These are phyloP conservation scores for Palythoa caribaeorum DNA, from an alignment of 92 coral and sea anemone species.

Conservation along the genomic window DNA sequence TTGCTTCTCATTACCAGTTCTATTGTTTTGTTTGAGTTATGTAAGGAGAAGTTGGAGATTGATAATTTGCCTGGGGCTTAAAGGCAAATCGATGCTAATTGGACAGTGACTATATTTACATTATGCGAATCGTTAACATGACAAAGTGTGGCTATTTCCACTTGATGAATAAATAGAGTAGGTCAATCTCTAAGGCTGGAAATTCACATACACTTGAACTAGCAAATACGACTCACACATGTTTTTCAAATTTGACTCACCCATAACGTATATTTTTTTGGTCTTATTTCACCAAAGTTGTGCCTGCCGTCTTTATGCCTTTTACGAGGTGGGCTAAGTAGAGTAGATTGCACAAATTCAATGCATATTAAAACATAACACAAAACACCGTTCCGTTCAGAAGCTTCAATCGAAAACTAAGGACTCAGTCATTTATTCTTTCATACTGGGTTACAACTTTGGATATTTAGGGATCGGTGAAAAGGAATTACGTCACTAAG, in stretches of 20 bases:
- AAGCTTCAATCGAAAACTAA: not conserved
- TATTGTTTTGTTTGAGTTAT: too few relatives aligned
- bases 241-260: not conserved
- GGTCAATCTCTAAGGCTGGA: too few relatives aligned
- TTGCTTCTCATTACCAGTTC: too few relatives aligned
- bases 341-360: not conserved
- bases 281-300: not conserved
- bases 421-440: not conserved
- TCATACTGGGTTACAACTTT: too few relatives aligned
- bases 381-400: not conserved
- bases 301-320: slow-evolving; percentile 22
- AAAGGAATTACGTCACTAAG: not conserved
- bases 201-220: not conserved
- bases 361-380: not conserved
- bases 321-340: slow-evolving; percentile 27
- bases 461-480: too few relatives aligned
- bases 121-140: too few relatives aligned
- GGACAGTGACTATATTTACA: too few relatives aligned
- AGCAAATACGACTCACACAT: not conserved
- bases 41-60: too few relatives aligned
- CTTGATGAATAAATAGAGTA: too few relatives aligned
- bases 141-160: too few relatives aligned
- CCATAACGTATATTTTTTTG: slow-evolving; percentile 19
- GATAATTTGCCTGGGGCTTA: too few relatives aligned
- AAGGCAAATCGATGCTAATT: too few relatives aligned